phyloP scores from a whole-genome alignment of 2,888 invertebrate species.

The Sclerodermus sp. region DNA sequence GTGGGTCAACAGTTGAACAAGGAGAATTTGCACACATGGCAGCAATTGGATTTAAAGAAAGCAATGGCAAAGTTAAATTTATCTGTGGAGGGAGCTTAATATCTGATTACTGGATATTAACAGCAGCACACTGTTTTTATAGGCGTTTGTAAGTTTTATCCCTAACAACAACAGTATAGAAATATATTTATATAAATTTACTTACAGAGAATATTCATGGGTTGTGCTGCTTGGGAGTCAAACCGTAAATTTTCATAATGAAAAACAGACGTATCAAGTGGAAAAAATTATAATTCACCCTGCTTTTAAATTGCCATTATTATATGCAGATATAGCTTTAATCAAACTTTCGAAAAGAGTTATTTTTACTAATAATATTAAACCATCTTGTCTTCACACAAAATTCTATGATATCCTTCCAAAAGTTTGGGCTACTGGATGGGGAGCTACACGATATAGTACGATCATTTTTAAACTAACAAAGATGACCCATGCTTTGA shows the following conservation, averaged over 20 bases:
- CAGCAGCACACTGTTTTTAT: constrained; percentile 21
- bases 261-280: constrained; percentile 59
- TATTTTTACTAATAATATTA: constrained; percentile 32
- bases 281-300: constrained; percentile 8
- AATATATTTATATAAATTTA: neutral
- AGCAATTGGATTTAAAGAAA: constrained; percentile 10
- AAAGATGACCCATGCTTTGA: no score
- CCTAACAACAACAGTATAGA: neutral
- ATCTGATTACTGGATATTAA: constrained; percentile 18
- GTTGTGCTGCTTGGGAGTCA: constrained; percentile 62
- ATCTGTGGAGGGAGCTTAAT: constrained; percentile 16
- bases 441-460: constrained; percentile 42
- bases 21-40: constrained; percentile 17
- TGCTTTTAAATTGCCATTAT: constrained; percentile 27
- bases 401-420: constrained; percentile 14
- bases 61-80: neutral
- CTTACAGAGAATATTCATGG: neutral
- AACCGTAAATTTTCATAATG: constrained; percentile 45
- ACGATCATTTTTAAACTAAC: no score
- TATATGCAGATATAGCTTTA: constrained; percentile 70
- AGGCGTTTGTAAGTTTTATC: neutral
- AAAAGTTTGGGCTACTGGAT: constrained; percentile 40
- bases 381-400: constrained; percentile 57
- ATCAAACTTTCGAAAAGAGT: constrained; percentile 58
- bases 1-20: constrained; percentile 6